Evolutionary conservation across 2,888 invertebrate species (phyloP), one percentile per base, ranked within the genome.

Genomic region (Brachylomia viminalis): DNA sequence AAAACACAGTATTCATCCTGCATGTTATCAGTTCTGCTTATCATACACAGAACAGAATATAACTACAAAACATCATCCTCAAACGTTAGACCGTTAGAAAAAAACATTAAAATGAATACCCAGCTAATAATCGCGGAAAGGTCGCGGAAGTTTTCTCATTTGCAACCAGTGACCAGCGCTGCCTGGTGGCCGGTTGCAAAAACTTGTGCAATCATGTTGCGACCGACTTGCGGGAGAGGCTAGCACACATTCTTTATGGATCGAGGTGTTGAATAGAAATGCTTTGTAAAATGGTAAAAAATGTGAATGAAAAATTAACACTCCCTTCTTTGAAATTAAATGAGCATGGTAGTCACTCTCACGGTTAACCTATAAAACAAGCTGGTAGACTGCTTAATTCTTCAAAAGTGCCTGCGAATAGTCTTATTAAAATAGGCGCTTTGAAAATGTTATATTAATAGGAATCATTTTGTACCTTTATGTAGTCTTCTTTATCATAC

Each of bases 131-230:
- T 77, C 76, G 68, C 70, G 75, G 69, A 58, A 80, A 82, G 80
- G 88, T 84, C 78, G 23, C 20, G 42, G 68, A 88, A 88, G 88
- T 88, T 88, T 88, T 89, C 88, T 88, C 88, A 88, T 88, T 88
- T 89, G 81, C 83, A 77, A 78, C 78, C 45, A 64, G 65, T 71
- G 62, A 72, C 73, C 74, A 80, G 62, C 66, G 68, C 76, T 56
- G 74, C 56, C 71, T 75, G 79, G 70, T 75, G 86, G 77, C 71
- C 68, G 64, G 75, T 82, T 77, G 80, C 75, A 80, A 80, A 80
- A 88, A 87, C 87, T 87, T 88, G 79, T 80, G 82, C 85, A 88
- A 87, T 87, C 83, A 86, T 88, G 85, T 84, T 88, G 69, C 75
- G 77, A 82, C 82, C 74, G 64, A 77, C 82, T 87, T 80, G 74